A percentile compares a stretch with the other conserved stretches of the same genome.
Conservation (phyloP, 2,888 invertebrate species). For the Mythimna ferrago region DNA sequence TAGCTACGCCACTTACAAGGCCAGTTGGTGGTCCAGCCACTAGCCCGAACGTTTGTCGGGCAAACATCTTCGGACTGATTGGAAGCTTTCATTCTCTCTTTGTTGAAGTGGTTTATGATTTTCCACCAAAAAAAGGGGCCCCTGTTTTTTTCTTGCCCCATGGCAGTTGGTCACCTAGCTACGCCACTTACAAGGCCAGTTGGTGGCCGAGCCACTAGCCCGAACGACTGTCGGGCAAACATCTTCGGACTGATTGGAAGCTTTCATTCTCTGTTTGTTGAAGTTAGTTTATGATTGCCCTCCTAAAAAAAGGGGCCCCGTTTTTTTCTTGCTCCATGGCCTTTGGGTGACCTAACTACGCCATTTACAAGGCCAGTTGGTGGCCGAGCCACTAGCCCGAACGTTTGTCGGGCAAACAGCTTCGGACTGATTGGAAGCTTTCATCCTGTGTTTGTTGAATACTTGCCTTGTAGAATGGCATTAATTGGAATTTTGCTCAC, state of each 20-base stretch:
- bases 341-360: too few relatives aligned
- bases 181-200: constrained; percentile 51
- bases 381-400: constrained; percentile 47
- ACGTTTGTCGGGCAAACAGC: constrained; percentile 70
- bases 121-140: too few relatives aligned
- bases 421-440: constrained; percentile 74
- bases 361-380: constrained; percentile 52
- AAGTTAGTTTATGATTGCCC: too few relatives aligned
- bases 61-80: constrained; percentile 60
- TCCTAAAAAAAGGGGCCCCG: too few relatives aligned
- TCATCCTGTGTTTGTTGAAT: constrained; percentile 67
- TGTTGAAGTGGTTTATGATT: too few relatives aligned
- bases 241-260: constrained; percentile 74
- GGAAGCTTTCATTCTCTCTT: too few relatives aligned
- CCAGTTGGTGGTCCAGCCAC: constrained; percentile 46
- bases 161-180: too few relatives aligned
- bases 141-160: too few relatives aligned
- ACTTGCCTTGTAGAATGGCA: constrained; percentile 63
- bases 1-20: constrained; percentile 42
- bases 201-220: constrained; percentile 39
- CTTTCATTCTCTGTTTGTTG: constrained; percentile 68
- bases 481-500: constrained; percentile 64
- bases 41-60: constrained; percentile 62
- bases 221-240: constrained; percentile 69
- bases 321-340: too few relatives aligned